Conservation (phyloP, 2,888 invertebrate genomes). For the Pterostichus niger region DNA sequence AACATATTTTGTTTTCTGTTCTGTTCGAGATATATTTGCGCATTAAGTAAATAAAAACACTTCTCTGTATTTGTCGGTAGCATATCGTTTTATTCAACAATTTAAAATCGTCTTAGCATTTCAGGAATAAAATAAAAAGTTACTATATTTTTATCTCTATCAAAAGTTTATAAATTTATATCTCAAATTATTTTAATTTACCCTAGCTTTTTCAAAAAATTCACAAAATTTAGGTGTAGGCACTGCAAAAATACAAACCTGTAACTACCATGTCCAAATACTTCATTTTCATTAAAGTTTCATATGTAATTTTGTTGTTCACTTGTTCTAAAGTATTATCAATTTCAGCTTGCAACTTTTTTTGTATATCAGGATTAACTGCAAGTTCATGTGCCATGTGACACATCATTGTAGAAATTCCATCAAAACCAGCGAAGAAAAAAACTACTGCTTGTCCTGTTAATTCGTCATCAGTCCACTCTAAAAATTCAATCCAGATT, state of each 20-base stretch:
- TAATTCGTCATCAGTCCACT: slow-evolving; percentile 77
- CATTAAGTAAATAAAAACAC: too few relatives aligned
- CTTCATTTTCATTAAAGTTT: slow-evolving; percentile 79
- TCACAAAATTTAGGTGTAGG: too few relatives aligned
- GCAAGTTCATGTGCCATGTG: slow-evolving; percentile 81
- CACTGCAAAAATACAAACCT: slow-evolving; percentile 73
- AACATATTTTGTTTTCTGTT: too few relatives aligned
- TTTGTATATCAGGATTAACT: slow-evolving; percentile 80
- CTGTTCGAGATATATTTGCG: too few relatives aligned
- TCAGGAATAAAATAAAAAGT: too few relatives aligned
- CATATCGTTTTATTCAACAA: too few relatives aligned
- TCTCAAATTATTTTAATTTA: too few relatives aligned
- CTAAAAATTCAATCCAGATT: not conserved
- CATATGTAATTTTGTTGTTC: slow-evolving; percentile 77
- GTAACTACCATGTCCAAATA: slow-evolving; percentile 83
- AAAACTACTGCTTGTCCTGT: slow-evolving; percentile 79
- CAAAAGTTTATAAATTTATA: too few relatives aligned
- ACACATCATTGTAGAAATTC: slow-evolving; percentile 76
- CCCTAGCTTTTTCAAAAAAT: too few relatives aligned
- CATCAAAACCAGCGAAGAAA: slow-evolving; percentile 78
- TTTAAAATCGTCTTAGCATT: too few relatives aligned
- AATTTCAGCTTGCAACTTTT: slow-evolving; percentile 78
- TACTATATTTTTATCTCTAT: too few relatives aligned
- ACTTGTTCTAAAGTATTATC: slow-evolving; percentile 68
- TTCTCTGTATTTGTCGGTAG: too few relatives aligned